Evolutionary conservation across 2,113 vertebrate genomes (phyloP), one percentile per base, ranked within the genome.

Genomic region (Vanacampus margaritifer): DNA sequence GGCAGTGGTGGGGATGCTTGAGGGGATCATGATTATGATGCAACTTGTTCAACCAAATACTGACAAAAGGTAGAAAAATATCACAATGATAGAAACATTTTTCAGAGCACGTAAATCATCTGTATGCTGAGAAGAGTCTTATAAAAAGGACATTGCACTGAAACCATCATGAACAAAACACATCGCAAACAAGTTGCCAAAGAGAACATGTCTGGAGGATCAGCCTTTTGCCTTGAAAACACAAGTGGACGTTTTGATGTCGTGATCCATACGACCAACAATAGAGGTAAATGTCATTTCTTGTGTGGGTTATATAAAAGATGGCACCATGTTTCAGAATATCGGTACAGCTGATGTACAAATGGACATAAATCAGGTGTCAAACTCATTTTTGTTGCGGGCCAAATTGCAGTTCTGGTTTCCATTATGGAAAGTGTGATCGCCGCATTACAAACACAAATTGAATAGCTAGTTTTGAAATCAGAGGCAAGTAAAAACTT

Each of bases 41-140:
- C 68, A 78, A 76, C 65, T 75, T 77, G 69, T 69, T 65, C 79
- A 86, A 90, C 50, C 64, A 83, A 90, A 91, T 91, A 91, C 87
- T 92, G 89, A 90, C 79, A 79, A 37, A 62, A 77, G 70, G 79
- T 89, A 88, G 80, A 90, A 88, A 90, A 86, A 89, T 85, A 88
- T 84, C 82, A 84, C 79, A 83, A 83, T 68, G 72, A 82, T 80
- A 86, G 67, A 86, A 87, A 86, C 79, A 78, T 73, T 66, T 76
- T 83, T 48, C 75, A 85, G 78, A 88, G 75, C 69, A 81, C 78
- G 68, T 73, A 81, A 43, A 77, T 79, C 64, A 51, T 73, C 24
- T 67, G 79, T 67, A 86, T 78, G 79, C 74, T 67, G 73, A 82
- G 65, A 83, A 72, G 74, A 76, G 70, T 65, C 64, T 67, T 69